These are phyloP conservation scores for Megaptera novaeangliae DNA, from an alignment of 2,113 vertebrate genomes.

Conservation along the genomic window DNA sequence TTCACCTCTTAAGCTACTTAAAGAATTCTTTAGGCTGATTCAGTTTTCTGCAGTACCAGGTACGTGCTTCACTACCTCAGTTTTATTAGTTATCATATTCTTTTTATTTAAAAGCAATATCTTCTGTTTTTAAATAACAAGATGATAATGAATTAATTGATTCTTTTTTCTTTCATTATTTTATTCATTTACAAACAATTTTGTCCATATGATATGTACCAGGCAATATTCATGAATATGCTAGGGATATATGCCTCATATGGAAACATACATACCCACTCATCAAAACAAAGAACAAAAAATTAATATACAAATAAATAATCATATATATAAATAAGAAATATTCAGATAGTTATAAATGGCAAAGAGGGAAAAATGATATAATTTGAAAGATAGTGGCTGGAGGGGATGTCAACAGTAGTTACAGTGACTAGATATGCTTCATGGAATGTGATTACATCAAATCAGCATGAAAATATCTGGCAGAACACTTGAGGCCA, in stretches of 20 bases:
- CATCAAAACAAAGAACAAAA: neutral
- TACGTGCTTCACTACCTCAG: neutral
- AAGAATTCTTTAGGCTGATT: neutral
- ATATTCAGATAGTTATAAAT: neutral
- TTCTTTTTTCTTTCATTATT: neutral
- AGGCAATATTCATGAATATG: neutral
- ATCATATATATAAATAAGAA: neutral
- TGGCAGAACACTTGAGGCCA: neutral
- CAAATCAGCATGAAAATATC: neutral
- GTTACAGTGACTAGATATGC: neutral
- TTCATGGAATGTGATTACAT: fast-evolving
- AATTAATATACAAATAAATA: neutral
- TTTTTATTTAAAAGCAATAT: neutral
- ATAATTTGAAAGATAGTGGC: neutral
- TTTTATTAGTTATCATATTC: neutral
- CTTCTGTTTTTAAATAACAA: neutral
- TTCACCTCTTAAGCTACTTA: neutral
- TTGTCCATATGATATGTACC: neutral
- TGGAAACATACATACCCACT: neutral
- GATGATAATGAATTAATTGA: neutral
- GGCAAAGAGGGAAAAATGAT: neutral
- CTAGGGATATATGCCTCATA: neutral
- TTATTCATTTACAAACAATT: neutral
- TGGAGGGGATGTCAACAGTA: neutral
- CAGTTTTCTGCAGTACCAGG: neutral